Evolutionary conservation across 2,888 invertebrate genomes (phyloP), one percentile per base, ranked within the genome.

Genomic region (Timandra comae): DNA sequence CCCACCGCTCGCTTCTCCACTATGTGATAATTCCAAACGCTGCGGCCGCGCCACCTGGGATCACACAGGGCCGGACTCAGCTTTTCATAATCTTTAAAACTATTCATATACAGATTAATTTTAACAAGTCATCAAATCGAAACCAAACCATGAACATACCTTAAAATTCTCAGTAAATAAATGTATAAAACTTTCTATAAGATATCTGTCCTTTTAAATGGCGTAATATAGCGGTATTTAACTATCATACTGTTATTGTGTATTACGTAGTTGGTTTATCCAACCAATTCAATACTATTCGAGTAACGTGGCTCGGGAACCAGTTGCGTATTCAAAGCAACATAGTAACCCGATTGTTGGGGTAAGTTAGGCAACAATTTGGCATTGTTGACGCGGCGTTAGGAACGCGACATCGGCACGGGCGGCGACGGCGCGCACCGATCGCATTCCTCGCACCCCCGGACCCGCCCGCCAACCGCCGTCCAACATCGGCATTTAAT

Each of bases 1-100:
- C 50, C 44, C 49, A 52, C 56, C 66, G 52, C 64, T 66, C 72
- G 65, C 65, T 71, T 68, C 80, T 77, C 81, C 82, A 84, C 85
- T 85, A 82, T 85, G 85, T 85, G 85, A 85, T 85, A 82, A 85
- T 85, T 82, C 84, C 85, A 82, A 85, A 85, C 85, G 85, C 85
- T 85, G 85, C 82, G 85, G 85, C 85, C 82, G 80, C 77, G 84
- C 82, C 85, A 85, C 85, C 85, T 85, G 85, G 84, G 85, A 85
- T 73, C 73, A 58, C 41, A 63, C 82, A 81, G 85, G 68, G 77
- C 38, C 76, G 82, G 55, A 81, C 58, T 80, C 35, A 30, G 31
- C 11, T 26, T 12, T 27, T 7, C 29, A 32, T 29, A 38, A 34
- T 38, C 10, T 29, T 33, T 29, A 33, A 16, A 16, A 16, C 16